Base-by-base conservation (phyloP, 2,113 vertebrate species). In the Verasper variegatus region DNA sequence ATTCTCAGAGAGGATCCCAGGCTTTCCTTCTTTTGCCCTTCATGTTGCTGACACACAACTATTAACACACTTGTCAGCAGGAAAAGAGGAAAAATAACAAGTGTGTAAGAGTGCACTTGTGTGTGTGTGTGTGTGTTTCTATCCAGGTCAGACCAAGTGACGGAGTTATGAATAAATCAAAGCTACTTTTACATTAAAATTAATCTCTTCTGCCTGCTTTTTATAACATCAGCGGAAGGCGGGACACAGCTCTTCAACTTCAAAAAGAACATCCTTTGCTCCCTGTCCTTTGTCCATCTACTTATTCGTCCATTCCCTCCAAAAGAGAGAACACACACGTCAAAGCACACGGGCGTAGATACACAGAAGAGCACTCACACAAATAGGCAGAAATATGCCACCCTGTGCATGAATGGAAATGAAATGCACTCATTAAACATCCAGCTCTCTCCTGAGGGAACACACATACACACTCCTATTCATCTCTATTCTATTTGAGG, bases 161-260 rank as follows among this genome's bases (percentile, higher is more conserved):
- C 78, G 24, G 63, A 74, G 79, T 79, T 67, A 86, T 89, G 88
- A 92, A 92, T 91, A 90, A 92, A 89, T 88, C 80, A 90, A 86
- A 84, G 76, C 58, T 69, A 66, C 78, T 87, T 78, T 84, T 82
- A 71, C 89, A 90, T 89, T 91, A 84, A 90, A 90, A 89, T 91
- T 86, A 49, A 90, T 80, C 66, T 61, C 54, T 35, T 59, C 60
- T 55, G 75, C 71, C 71, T 26, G 75, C 87, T 86, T 91, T 89
- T 88, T 81, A 86, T 80, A 84, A 69, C 77, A 69, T 51, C 40
- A 6, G 55, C 62, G 58, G 55, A 67, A 77, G 63, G 65, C 52
- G 37, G 68, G 64, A 74, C 74, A 42, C 40, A 7, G 69, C 69
- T 70, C 56, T 49, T 42, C n/a, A 1, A 76, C 68, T 80, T 87